Evolutionary conservation across 2,888 invertebrate genomes (phyloP), one percentile per base, ranked within the genome.

Genomic region (Empis stercorea): DNA sequence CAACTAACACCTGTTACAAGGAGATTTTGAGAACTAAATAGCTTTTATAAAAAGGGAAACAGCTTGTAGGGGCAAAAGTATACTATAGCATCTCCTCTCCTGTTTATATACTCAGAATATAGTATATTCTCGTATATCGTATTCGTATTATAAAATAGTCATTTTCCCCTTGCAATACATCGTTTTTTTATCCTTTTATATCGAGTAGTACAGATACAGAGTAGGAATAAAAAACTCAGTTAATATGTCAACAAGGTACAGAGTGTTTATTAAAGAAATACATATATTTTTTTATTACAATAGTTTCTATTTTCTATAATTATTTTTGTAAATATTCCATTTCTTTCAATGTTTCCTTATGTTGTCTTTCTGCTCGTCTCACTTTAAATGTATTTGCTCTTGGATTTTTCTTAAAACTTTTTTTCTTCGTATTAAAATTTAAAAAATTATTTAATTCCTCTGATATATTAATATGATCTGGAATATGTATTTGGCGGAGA

Each of bases 401-500:
- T 48, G 52, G 1, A 38, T 30, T 34, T 56, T 43, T 10, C 30
- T n/a, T 36, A 17, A 14, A 6, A 13, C 6, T 16, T 38, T 13
- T 16, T 36, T 43, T 1, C 52, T 52, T 6, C 51, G 53, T 54
- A 1, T 57, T 55, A 1, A 56, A 50, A 1, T 57, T 54, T 52
- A 62, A 50, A 51, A 58, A 60, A 3, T 55, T 48, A 1, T 49
- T 46, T 1, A 67, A 42, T 32, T 58, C 61, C 3, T 48, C 46
- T 10, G 49, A 50, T 36, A 62, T 55, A 39, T 65, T 55, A 4
- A 65, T 41, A 15, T 55, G 46, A 4, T 53, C 51, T 1, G 68
- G 67, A 27, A 69, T 54, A 44, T 66, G 65, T 13, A 69, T 56
- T 51, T 65, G 59, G 0, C 67, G 58, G 13, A 69, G 63, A 50